Conservation (phyloP, 2,113 vertebrate species). For the Meles meles region DNA sequence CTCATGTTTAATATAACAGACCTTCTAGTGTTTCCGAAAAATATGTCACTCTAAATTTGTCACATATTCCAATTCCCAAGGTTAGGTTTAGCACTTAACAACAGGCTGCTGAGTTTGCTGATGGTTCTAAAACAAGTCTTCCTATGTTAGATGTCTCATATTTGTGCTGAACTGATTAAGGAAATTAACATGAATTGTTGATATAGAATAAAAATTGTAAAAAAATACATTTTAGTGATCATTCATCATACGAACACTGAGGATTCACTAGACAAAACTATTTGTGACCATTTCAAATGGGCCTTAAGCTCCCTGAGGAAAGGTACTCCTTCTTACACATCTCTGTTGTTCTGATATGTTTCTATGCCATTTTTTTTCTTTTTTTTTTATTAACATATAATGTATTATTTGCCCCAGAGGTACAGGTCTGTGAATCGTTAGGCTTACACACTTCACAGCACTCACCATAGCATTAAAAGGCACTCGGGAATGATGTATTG, state of each 20-base stretch:
- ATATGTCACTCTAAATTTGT: background rate
- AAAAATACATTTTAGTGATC: background rate
- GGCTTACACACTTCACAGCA: too few species aligned
- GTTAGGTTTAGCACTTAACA: background rate
- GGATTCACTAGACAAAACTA: background rate
- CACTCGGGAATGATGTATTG: background rate
- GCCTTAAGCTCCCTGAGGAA: background rate
- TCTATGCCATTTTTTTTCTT: background rate
- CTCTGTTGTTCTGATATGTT: background rate
- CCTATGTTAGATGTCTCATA: background rate
- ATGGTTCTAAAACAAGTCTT: background rate
- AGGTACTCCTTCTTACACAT: background rate
- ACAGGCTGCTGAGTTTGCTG: background rate
- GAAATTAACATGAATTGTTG: background rate
- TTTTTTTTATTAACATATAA: too few species aligned
- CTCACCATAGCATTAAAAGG: background rate
- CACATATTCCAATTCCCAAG: background rate
- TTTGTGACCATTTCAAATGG: background rate
- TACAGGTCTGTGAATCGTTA: too few species aligned
- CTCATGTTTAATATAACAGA: background rate
- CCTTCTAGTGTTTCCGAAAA: constrained; percentile 12
- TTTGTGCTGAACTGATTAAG: background rate
- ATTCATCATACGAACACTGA: background rate
- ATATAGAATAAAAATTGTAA: background rate
- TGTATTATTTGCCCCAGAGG: too few species aligned